phyloP scores from a whole-genome alignment of 2,113 vertebrate genomes.

The Upupa epops region DNA sequence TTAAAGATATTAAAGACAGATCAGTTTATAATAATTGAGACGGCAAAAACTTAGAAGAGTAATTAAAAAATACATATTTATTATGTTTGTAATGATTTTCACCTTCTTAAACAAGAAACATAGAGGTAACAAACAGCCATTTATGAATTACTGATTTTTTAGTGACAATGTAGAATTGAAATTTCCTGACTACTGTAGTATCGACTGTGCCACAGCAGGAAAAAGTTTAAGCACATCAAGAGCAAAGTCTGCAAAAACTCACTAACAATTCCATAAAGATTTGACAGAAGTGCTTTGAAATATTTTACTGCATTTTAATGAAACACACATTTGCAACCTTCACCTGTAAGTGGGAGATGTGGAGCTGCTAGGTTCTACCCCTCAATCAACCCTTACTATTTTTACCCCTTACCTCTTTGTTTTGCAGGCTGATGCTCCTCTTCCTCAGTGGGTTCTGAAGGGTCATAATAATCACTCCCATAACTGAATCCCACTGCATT shows the following conservation, averaged over 20 bases:
- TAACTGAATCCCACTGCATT: conserved; percentile 93
- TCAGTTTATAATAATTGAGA: neutral
- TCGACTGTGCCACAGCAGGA: neutral
- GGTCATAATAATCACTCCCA: conserved; percentile 96
- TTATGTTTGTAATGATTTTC: neutral
- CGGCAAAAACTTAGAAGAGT: neutral
- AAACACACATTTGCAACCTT: neutral
- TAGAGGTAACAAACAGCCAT: neutral
- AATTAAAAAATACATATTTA: neutral
- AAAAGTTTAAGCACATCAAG: neutral
- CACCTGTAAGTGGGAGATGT: neutral
- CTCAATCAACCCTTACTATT: neutral
- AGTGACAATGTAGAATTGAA: neutral
- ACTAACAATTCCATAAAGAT: neutral
- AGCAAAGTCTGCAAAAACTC: neutral
- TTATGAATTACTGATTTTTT: neutral
- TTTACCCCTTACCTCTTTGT: conserved; percentile 77
- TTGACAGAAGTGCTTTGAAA: neutral
- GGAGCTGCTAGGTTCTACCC: neutral
- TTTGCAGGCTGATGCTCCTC: conserved; percentile 84
- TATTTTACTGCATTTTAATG: neutral
- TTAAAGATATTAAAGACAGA: neutral
- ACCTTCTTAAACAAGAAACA: neutral
- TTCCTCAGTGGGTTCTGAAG: conserved; percentile 96
- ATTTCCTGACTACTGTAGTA: neutral